These are phyloP conservation scores for Chrosomus eos DNA, from an alignment of 2,797 vertebrate genomes.

Conservation along the genomic window DNA sequence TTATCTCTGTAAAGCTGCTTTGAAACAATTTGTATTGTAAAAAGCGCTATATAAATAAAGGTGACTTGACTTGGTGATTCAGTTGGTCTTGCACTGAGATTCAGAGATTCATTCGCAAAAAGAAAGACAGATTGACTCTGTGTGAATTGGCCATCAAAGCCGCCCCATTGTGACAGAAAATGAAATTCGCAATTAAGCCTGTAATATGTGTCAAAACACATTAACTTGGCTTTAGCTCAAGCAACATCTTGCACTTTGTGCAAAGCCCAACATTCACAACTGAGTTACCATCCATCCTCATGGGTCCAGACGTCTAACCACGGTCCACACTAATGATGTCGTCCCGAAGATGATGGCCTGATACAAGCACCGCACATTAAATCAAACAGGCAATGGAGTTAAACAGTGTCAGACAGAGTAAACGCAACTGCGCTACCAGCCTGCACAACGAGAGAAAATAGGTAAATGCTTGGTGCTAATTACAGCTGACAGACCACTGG, in stretches of 20 bases:
- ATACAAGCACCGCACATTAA: conserved; percentile 48
- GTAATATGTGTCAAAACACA: conserved; percentile 44
- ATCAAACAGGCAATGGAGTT: conserved; percentile 45
- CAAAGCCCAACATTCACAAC: conserved; percentile 30
- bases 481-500: conserved; percentile 67
- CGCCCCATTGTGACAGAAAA: conserved; percentile 32
- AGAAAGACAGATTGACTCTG: conserved; percentile 35
- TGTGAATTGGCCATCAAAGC: conserved; percentile 31
- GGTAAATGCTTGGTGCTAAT: conserved; percentile 69
- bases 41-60: too few relatives aligned
- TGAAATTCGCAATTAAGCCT: conserved; percentile 43
- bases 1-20: too few relatives aligned
- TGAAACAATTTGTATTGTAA: too few relatives aligned
- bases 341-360: conserved; percentile 52
- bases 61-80: too few relatives aligned
- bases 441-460: conserved; percentile 55
- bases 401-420: conserved; percentile 66
- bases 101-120: conserved; percentile 14
- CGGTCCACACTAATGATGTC: conserved; percentile 59
- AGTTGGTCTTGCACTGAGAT: conserved; percentile 43
- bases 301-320: conserved; percentile 36
- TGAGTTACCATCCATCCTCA: not conserved
- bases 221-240: conserved; percentile 42
- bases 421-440: conserved; percentile 63
- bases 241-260: conserved; percentile 17